Evolutionary conservation across 2,888 invertebrate species (phyloP).

Genomic region (Ceratothoa steindachneri): DNA sequence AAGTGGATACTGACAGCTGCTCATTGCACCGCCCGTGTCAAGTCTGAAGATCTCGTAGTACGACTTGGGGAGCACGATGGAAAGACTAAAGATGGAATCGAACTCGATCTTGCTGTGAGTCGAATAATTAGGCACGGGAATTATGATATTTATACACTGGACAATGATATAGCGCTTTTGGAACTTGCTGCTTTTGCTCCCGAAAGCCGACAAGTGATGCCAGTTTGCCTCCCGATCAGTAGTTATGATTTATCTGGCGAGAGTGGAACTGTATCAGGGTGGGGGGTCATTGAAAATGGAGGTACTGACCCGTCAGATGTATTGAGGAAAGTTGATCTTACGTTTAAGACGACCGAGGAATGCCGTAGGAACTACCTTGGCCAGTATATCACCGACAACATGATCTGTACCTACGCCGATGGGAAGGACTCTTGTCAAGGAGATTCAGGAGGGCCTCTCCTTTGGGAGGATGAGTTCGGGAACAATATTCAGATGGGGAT

Average conservation of each 20-base stretch:
- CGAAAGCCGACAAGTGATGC: no score
- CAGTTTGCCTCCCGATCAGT: no score
- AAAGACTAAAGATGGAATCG: background rate
- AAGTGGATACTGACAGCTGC: conserved; percentile 17
- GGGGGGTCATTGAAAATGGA: no score
- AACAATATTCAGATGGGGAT: conserved; percentile 2
- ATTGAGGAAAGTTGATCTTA: background rate
- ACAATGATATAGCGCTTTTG: conserved; percentile 12
- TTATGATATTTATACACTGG: background rate
- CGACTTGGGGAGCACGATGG: conserved; percentile 19
- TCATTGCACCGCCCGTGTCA: background rate
- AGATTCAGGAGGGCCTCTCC: no score
- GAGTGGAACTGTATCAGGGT: no score
- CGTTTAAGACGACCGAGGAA: background rate
- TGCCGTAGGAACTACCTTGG: no score
- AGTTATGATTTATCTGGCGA: background rate
- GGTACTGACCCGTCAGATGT: no score
- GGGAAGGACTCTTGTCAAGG: no score
- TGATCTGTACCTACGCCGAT: no score
- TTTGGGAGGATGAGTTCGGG: conserved; percentile 14
- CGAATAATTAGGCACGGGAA: background rate
- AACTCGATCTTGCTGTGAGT: background rate
- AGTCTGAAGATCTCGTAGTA: background rate
- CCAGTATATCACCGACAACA: no score
- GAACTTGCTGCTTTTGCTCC: no score